Percentiles rank a stretch among this genome's conserved stretches.
phyloP scores from a whole-genome alignment of 2,797 vertebrate genomes.

The Danio albolineatus region DNA sequence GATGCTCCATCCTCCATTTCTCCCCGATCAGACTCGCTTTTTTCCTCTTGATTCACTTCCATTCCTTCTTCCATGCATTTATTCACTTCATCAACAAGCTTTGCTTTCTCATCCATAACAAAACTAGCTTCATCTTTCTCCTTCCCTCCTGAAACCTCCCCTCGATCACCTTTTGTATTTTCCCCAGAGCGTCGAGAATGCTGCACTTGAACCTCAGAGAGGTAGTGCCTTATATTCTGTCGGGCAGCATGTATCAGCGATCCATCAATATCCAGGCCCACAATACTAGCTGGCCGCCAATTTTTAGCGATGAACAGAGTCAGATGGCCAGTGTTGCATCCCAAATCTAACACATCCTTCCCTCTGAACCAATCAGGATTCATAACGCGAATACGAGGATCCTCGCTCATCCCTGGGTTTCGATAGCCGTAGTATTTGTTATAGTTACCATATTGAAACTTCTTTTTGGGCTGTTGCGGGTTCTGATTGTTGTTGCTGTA shows the following conservation, averaged over 20 bases:
- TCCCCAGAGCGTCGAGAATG: constrained; percentile 68
- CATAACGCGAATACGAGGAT: constrained; percentile 81
- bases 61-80: not conserved
- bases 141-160: not conserved
- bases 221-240: constrained; percentile 92
- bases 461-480: constrained; percentile 71
- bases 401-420: constrained; percentile 86
- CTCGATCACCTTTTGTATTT: constrained; percentile 53
- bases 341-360: constrained; percentile 88
- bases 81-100: constrained; percentile 29
- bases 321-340: constrained; percentile 93
- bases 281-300: constrained; percentile 81
- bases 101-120: constrained; percentile 52
- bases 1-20: constrained; percentile 27
- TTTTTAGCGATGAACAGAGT: constrained; percentile 89
- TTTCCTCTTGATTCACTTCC: not conserved
- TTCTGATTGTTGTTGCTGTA: constrained; percentile 57
- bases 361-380: constrained; percentile 89
- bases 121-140: constrained; percentile 56
- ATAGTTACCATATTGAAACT: constrained; percentile 95
- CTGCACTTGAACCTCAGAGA: constrained; percentile 82
- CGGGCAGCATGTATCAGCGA: constrained; percentile 85
- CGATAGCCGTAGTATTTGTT: constrained; percentile 95
- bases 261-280: constrained; percentile 90
- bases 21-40: not conserved